Conservation (phyloP, 2,888 invertebrate genomes). For the Tigriopus californicus region DNA sequence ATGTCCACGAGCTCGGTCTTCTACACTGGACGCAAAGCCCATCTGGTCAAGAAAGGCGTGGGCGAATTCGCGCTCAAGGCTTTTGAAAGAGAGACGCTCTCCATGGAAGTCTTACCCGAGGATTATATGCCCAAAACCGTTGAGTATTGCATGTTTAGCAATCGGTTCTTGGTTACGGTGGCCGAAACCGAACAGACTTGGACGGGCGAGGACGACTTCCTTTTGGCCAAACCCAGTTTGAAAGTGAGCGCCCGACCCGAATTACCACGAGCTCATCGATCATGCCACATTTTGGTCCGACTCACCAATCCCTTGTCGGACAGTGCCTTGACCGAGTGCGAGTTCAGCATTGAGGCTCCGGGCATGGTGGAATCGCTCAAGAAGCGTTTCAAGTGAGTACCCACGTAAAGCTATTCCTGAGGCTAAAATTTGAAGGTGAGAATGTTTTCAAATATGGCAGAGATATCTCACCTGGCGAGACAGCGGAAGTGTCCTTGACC, state of each 20-base stretch:
- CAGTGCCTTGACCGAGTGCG: constrained; percentile 41
- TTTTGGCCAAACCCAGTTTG: constrained; percentile 51
- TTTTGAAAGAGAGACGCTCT: constrained; percentile 40
- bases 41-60: constrained; percentile 46
- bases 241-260: constrained; percentile 28
- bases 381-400: constrained; percentile 31
- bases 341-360: constrained; percentile 48
- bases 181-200: constrained; percentile 60
- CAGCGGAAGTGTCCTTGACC: not conserved
- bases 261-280: not conserved
- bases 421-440: not conserved
- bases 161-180: constrained; percentile 56
- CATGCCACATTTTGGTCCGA: not conserved
- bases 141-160: constrained; percentile 58
- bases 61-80: constrained; percentile 44
- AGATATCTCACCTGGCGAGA: not conserved
- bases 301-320: constrained; percentile 48
- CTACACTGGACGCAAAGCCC: constrained; percentile 54
- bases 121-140: constrained; percentile 59
- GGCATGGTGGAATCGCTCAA: constrained; percentile 41
- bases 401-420: not conserved
- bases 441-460: no score
- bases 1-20: constrained; percentile 48
- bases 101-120: constrained; percentile 39
- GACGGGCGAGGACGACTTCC: constrained; percentile 64